A percentile compares a stretch with the other conserved stretches of the same genome.
Evolutionary conservation across 2,888 invertebrate species (phyloP).

Genomic region (Glyphotaelius pellucidus): DNA sequence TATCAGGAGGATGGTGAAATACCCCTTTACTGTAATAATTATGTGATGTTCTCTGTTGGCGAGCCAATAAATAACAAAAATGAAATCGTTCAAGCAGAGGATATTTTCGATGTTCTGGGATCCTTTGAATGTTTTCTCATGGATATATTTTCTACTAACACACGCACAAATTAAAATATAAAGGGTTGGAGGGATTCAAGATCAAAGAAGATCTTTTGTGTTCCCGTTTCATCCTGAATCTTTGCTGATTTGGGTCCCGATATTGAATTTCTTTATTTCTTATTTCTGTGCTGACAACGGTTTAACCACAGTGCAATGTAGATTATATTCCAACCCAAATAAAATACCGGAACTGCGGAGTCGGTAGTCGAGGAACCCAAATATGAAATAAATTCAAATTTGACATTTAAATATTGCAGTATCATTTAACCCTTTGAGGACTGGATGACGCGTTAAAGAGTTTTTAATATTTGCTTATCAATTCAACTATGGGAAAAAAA

Average conservation of each 20-base stretch:
- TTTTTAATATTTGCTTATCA: no score
- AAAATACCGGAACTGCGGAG: constrained; percentile 10
- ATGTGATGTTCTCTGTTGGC: no score
- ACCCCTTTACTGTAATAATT: no score
- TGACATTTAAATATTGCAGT: constrained; percentile 19
- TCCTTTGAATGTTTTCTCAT: not conserved
- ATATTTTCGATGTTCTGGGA: not conserved
- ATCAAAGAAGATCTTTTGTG: constrained; percentile 29
- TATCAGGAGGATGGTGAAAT: no score
- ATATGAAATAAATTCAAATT: constrained; percentile 27
- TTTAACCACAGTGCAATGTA: not conserved
- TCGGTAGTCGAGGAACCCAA: not conserved
- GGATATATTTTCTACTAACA: not conserved
- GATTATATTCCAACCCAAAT: not conserved
- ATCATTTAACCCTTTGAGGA: not conserved
- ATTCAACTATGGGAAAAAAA: no score
- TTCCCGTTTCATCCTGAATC: constrained; percentile 31
- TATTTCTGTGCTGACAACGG: constrained; percentile 4
- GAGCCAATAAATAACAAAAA: no score
- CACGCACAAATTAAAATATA: not conserved
- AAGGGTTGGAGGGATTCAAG: constrained; percentile 2
- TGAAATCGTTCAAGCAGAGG: not conserved
- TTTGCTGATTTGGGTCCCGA: constrained; percentile 34
- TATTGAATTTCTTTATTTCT: constrained; percentile 34
- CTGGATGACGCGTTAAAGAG: not conserved